A percentile compares a stretch with the other conserved stretches of the same genome.
phyloP scores from a whole-genome alignment of 2,113 vertebrate genomes.

The Macrotus californicus region DNA sequence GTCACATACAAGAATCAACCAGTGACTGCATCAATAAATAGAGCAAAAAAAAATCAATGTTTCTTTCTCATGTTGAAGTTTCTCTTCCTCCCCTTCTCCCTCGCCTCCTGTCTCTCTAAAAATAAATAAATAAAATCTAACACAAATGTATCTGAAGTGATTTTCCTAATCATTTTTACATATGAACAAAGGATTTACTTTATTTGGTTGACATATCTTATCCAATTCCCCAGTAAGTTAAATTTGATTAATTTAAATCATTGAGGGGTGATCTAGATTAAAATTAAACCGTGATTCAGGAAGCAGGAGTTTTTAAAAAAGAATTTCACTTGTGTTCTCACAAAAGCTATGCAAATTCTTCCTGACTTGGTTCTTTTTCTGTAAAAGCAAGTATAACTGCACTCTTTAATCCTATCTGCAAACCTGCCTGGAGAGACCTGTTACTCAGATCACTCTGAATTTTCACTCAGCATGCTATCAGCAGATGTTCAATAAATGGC shows the following conservation, averaged over 20 bases:
- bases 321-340: background rate
- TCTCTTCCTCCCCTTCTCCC: no score
- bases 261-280: background rate
- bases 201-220: background rate
- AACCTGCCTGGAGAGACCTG: background rate
- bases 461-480: background rate
- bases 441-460: background rate
- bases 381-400: background rate
- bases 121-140: no score
- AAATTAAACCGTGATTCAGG: background rate
- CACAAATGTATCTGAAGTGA: background rate
- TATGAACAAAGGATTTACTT: background rate
- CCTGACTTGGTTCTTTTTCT: background rate
- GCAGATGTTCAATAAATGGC: background rate
- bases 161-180: background rate
- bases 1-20: no score
- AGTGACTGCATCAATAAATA: no score
- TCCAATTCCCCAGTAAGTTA: background rate
- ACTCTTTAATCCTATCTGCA: background rate
- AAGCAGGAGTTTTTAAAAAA: background rate
- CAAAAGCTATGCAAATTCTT: background rate
- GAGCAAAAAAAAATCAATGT: no score
- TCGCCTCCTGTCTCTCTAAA: no score
- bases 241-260: conserved; percentile 6
- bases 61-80: no score